These are phyloP conservation scores for Liopterus haemorrhoidalis DNA, from an alignment of 2,888 invertebrate species.

Conservation along the genomic window DNA sequence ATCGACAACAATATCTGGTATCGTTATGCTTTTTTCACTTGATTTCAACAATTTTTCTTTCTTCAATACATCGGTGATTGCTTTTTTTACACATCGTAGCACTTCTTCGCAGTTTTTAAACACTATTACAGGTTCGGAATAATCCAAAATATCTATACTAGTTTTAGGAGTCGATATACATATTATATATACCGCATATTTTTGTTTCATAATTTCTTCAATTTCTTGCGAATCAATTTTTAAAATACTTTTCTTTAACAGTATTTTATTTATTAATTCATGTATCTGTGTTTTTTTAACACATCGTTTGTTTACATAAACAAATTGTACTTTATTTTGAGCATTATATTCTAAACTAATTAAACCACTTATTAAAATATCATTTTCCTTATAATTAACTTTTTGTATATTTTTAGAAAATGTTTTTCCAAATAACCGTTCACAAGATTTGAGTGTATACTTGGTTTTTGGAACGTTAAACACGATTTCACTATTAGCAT, in stretches of 20 bases:
- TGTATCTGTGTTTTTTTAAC: conserved; percentile 51
- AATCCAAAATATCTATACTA: conserved; percentile 48
- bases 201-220: conserved; percentile 25
- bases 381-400: conserved; percentile 42
- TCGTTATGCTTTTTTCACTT: conserved; percentile 34
- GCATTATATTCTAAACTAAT: conserved; percentile 49
- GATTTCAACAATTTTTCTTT: conserved; percentile 42
- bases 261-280: conserved; percentile 43
- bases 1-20: conserved; percentile 24
- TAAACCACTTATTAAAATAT: conserved; percentile 53
- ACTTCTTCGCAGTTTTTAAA: conserved; percentile 51
- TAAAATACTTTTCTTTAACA: conserved; percentile 36
- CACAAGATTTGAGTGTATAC: conserved; percentile 51
- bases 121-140: conserved; percentile 49
- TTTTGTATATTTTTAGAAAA: conserved; percentile 41
- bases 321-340: conserved; percentile 52
- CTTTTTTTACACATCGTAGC: conserved; percentile 43
- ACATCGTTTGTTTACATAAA: conserved; percentile 61
- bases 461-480: conserved; percentile 55
- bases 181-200: conserved; percentile 49
- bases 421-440: conserved; percentile 46
- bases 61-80: conserved; percentile 36
- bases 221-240: conserved; percentile 12
- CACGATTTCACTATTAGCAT: conserved; percentile 53
- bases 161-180: conserved; percentile 50